Base-by-base conservation (phyloP, 2,113 vertebrate genomes). In the Apteryx owenii region DNA sequence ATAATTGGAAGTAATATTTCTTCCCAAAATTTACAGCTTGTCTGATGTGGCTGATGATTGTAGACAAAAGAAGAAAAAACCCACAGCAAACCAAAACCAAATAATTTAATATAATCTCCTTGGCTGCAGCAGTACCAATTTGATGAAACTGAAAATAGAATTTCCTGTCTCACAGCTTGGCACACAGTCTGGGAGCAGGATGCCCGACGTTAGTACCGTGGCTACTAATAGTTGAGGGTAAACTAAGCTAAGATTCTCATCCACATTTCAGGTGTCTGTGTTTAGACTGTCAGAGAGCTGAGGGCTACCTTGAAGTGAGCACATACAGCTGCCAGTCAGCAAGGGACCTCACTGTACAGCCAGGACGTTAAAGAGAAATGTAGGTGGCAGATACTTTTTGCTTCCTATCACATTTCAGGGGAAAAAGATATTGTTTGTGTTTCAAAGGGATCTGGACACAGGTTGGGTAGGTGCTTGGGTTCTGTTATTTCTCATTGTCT, bases 71-170 rank as follows among this genome's bases (percentile, higher is more conserved):
- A 44, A 69, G 16, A 46, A 84, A 60, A 31, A 60, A 19, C 31
- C 4, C 56, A 18, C 40, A 79, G 75, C 46, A 93, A 86, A 58
- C 33, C 81, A 60, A 78, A 93, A 40, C 29, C 31, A 10, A 29
- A 17, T 90, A 19, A 69, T 93, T 93, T 78, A 86, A 62, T 90
- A 51, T 29, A 38, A 54, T 56, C 12, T 69, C 40, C 36, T 71
- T 89, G 80, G 84, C 69, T 84, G 26, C 51, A 88, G 25, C 51
- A 84, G n/a, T 86, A 72, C 66, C 40, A 62, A 38, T 90, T 64
- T 68, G 65, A 72, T 95, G 48, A 29, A 65, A 88, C 69, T 95
- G 83, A 85, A 93, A 93, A 82, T 56, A 92, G 70, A 90, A 80
- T 89, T 94, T 96, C 61, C 44, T 85, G 11, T 77, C 58, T 89